These are phyloP conservation scores for Zosterops japonicus DNA, from an alignment of 2,113 vertebrate genomes.

Conservation along the genomic window DNA sequence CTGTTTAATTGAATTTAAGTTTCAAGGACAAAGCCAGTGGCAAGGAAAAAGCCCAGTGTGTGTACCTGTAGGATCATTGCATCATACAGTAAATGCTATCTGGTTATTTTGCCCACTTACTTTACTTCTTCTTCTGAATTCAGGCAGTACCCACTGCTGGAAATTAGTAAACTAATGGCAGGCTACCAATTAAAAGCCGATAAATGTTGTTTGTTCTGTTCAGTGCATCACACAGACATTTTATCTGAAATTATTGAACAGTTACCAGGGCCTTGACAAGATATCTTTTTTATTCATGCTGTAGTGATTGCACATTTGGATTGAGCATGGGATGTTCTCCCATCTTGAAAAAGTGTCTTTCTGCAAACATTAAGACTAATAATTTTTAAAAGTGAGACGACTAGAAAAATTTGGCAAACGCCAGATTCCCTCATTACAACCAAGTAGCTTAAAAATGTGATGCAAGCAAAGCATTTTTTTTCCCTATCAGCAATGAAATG, in stretches of 20 bases:
- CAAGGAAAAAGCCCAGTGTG: not conserved
- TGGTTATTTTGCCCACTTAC: not conserved
- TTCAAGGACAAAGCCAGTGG: not conserved
- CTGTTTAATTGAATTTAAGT: not conserved
- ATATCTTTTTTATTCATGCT: not conserved
- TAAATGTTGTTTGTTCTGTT: not conserved
- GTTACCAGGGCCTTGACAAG: not conserved
- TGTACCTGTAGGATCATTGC: not conserved
- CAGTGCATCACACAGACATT: not conserved
- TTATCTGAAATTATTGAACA: not conserved
- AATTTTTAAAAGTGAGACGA: not conserved
- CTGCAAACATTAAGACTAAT: not conserved
- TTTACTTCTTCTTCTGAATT: not conserved
- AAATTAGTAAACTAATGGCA: not conserved
- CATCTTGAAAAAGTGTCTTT: not conserved
- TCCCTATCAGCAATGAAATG: not conserved
- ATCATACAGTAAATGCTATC: not conserved
- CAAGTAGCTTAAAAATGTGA: not conserved
- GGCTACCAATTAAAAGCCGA: not conserved
- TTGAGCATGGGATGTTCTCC: not conserved
- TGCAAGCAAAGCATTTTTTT: not conserved
- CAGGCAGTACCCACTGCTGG: not conserved
- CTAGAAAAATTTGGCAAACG: not conserved
- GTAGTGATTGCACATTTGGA: not conserved
- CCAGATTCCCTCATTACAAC: not conserved